These are phyloP conservation scores for Enteromius anoplus DNA, from an alignment of 2,797 vertebrate species.

Conservation along the genomic window DNA sequence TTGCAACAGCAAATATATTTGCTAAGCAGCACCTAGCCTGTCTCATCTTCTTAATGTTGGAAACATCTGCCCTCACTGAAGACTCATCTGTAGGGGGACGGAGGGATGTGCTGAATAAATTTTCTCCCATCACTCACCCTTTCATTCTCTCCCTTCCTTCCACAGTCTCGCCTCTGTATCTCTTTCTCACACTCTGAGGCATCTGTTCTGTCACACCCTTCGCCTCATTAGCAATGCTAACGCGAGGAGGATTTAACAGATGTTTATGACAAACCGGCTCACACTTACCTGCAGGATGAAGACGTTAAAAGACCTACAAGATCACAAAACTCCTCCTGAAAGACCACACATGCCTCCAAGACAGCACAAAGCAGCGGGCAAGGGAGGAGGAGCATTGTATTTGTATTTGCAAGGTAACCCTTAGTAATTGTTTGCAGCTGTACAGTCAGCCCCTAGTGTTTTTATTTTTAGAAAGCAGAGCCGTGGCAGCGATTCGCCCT, in stretches of 20 bases:
- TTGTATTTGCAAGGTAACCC: conserved; percentile 36
- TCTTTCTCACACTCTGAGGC: conserved; percentile 29
- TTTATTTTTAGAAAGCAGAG: conserved; percentile 59
- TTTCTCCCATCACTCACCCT: conserved; percentile 18
- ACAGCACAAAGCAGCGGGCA: neutral
- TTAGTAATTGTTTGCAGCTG: conserved; percentile 51
- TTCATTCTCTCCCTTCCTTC: conserved; percentile 36
- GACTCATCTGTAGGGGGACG: conserved; percentile 33
- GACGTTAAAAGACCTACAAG: conserved; percentile 35
- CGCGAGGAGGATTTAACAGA: conserved; percentile 53
- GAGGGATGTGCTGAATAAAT: conserved; percentile 12
- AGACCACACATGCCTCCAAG: conserved; percentile 20
- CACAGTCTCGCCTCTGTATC: conserved; percentile 30
- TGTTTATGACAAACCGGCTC: conserved; percentile 53
- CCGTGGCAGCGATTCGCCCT: conserved; percentile 13
- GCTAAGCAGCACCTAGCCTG: conserved; percentile 44
- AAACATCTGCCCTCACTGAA: conserved; percentile 58
- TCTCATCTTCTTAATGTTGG: conserved; percentile 54
- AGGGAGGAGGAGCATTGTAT: neutral
- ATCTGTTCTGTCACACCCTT: conserved; percentile 52
- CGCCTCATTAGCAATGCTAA: conserved; percentile 50
- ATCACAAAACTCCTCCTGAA: conserved; percentile 1
- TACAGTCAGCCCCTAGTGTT: conserved; percentile 37
- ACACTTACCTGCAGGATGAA: conserved; percentile 55
- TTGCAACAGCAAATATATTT: conserved; percentile 49